phyloP scores from a whole-genome alignment of 2,797 vertebrate species.

The Silurus lanzhouensis region DNA sequence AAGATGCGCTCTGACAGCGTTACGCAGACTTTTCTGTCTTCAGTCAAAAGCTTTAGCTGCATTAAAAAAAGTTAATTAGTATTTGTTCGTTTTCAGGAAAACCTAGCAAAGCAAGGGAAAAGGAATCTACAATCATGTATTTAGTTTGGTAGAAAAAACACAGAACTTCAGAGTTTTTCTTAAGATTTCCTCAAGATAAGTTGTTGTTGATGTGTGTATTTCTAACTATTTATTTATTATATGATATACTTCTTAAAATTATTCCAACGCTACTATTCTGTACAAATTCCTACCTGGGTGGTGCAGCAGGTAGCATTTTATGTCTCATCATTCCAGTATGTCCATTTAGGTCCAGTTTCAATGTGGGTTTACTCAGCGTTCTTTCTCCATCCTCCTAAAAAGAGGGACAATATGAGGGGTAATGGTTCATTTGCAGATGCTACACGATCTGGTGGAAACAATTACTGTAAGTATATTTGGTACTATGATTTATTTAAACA shows the following conservation, averaged over 20 bases:
- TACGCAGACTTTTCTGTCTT: not conserved
- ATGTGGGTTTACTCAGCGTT: not conserved
- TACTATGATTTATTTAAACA: not conserved
- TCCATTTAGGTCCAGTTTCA: not conserved
- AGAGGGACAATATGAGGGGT: not conserved
- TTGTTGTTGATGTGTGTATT: not conserved
- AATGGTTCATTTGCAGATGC: not conserved
- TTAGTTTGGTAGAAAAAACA: not conserved
- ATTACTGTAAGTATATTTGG: not conserved
- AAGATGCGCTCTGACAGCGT: not conserved
- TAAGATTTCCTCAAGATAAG: not conserved
- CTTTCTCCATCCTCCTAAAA: not conserved
- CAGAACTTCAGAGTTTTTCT: not conserved
- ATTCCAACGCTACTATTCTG: not conserved
- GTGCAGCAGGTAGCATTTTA: not conserved
- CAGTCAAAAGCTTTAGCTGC: not conserved
- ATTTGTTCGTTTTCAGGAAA: not conserved
- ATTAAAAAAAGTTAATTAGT: not conserved
- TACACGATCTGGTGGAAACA: not conserved
- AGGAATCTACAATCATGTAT: not conserved
- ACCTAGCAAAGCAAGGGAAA: too few species aligned
- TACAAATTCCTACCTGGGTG: not conserved
- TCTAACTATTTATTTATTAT: not conserved
- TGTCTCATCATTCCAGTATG: not conserved
- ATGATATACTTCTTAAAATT: not conserved